Evolutionary conservation across 2,797 vertebrate species (phyloP).

Genomic region (Alosa sapidissima): DNA sequence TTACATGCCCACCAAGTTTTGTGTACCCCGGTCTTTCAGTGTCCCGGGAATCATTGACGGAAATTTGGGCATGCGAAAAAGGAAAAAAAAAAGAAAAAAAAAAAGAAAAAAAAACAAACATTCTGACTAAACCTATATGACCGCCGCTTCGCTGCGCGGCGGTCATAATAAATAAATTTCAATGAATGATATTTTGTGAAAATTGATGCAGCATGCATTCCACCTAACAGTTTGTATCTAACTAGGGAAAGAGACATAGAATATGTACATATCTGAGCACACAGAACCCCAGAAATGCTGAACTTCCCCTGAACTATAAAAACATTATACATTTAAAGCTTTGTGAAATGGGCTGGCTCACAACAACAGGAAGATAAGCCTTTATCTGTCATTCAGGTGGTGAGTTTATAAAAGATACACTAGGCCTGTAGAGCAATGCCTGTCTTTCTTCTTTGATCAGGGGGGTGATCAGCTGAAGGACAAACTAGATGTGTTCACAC

Average conservation of each 20-base stretch:
- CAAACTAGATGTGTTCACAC: background rate
- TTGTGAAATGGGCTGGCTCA: background rate
- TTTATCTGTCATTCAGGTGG: background rate
- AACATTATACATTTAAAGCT: conserved; percentile 3
- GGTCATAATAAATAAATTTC: background rate
- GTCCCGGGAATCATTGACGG: too few relatives aligned
- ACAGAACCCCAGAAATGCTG: background rate
- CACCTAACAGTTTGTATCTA: background rate
- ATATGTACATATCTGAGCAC: background rate
- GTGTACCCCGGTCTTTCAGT: too few relatives aligned
- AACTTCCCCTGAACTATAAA: conserved; percentile 6
- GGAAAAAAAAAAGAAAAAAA: too few relatives aligned
- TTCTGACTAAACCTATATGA: too few relatives aligned
- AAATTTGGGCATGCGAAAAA: too few relatives aligned
- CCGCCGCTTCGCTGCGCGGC: too few relatives aligned
- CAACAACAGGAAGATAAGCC: background rate
- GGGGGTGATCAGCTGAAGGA: background rate
- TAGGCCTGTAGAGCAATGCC: background rate
- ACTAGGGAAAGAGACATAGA: background rate
- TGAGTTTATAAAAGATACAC: background rate
- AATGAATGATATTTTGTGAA: background rate
- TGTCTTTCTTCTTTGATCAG: conserved; percentile 7
- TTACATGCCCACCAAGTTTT: too few relatives aligned
- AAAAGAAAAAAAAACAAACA: too few relatives aligned
- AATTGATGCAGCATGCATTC: background rate